Percentiles rank a stretch among this genome's conserved stretches.
These are phyloP conservation scores for Andricus quercusramuli DNA, from an alignment of 2,888 invertebrate species.

Conservation along the genomic window DNA sequence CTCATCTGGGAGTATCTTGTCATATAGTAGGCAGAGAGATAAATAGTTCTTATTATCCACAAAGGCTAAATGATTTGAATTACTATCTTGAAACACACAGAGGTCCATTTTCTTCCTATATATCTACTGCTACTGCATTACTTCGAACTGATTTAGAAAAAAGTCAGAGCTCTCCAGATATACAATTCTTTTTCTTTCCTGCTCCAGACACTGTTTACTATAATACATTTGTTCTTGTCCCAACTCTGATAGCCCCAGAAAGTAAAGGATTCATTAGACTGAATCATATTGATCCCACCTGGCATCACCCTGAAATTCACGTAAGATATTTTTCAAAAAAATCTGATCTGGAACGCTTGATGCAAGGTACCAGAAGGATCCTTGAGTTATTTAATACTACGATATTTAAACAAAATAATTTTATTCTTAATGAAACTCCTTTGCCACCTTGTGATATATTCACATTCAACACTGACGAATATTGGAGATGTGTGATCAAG, in stretches of 20 bases:
- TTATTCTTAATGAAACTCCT: slow-evolving; percentile 80
- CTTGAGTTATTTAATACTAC: slow-evolving; percentile 82
- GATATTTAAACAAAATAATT: slow-evolving; percentile 80
- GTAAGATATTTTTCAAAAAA: not conserved
- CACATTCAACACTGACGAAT: slow-evolving; percentile 83
- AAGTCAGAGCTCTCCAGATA: slow-evolving; percentile 91
- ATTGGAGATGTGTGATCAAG: slow-evolving; percentile 87
- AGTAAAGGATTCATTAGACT: slow-evolving; percentile 91
- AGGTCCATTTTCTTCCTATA: slow-evolving; percentile 83
- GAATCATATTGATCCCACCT: slow-evolving; percentile 87
- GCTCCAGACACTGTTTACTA: too few relatives aligned
- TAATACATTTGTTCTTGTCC: slow-evolving; percentile 90
- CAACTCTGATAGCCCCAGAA: slow-evolving; percentile 90
- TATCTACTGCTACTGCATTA: slow-evolving; percentile 87
- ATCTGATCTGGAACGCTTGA: not conserved
- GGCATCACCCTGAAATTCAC: not conserved
- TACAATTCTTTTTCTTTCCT: slow-evolving; percentile 78
- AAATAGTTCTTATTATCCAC: slow-evolving; percentile 88
- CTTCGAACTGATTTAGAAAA: slow-evolving; percentile 94
- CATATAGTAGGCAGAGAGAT: slow-evolving; percentile 78
- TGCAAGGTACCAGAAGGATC: slow-evolving; percentile 79
- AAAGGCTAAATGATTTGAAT: slow-evolving; percentile 89
- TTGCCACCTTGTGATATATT: slow-evolving; percentile 85
- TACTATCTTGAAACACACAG: slow-evolving; percentile 92
- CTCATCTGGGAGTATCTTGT: slow-evolving; percentile 73